A percentile compares a stretch with the other conserved stretches of the same genome.
phyloP scores from a whole-genome alignment of 2,888 invertebrate species.

The Acrobasis consociella region DNA sequence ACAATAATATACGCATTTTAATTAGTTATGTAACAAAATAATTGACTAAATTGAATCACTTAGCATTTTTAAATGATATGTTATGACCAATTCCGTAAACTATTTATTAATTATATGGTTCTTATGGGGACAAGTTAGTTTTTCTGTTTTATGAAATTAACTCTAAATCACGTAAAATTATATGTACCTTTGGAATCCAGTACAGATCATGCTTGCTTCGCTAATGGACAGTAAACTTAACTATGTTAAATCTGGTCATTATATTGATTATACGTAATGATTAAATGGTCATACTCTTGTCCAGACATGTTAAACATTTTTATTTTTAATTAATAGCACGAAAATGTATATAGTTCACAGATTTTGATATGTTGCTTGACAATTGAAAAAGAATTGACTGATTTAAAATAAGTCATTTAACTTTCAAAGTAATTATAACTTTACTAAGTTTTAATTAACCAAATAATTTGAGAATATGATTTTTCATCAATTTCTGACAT shows the following conservation, averaged over 20 bases:
- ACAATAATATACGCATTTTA: background rate
- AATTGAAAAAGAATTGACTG: no score
- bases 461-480: no score
- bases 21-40: background rate
- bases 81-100: background rate
- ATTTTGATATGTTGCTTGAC: no score
- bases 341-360: no score
- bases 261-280: slow-evolving; percentile 36
- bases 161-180: no score
- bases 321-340: no score
- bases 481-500: no score
- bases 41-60: background rate
- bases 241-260: slow-evolving; percentile 50
- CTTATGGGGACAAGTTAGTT: background rate
- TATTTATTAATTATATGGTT: background rate
- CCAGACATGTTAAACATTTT: background rate
- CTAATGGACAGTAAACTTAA: slow-evolving; percentile 58
- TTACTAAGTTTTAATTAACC: no score
- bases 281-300: slow-evolving; percentile 14
- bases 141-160: slow-evolving; percentile 7
- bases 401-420: no score
- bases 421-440: no score
- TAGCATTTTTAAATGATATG: background rate
- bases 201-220: slow-evolving; percentile 42
- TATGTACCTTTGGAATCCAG: slow-evolving; percentile 31